phyloP scores from a whole-genome alignment of 2,113 vertebrate species.

The Polypterus senegalus region DNA sequence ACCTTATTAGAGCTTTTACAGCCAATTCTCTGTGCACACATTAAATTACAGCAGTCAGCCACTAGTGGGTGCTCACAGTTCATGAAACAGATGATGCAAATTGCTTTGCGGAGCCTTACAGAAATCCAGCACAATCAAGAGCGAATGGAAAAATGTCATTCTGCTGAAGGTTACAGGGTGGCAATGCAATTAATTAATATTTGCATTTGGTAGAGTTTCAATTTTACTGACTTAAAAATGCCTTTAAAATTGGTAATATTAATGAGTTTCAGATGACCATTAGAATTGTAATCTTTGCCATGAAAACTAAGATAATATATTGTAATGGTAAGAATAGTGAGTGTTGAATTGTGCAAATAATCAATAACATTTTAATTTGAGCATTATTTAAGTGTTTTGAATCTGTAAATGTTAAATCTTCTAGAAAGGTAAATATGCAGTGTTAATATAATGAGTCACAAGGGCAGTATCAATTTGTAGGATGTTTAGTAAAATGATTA shows the following conservation, averaged over 20 bases:
- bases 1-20: too few relatives aligned
- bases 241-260: constrained; percentile 8
- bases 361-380: too few relatives aligned
- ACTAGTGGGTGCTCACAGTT: constrained; percentile 19
- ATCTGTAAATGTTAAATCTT: too few relatives aligned
- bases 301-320: too few relatives aligned
- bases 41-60: background rate
- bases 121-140: constrained; percentile 8
- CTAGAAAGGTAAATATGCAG: too few relatives aligned
- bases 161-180: constrained; percentile 18
- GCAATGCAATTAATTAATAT: constrained; percentile 18
- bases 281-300: constrained; percentile 5
- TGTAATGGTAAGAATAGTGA: too few relatives aligned
- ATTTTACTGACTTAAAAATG: constrained; percentile 13
- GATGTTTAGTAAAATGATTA: too few relatives aligned
- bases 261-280: background rate
- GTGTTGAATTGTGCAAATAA: too few relatives aligned
- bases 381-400: too few relatives aligned
- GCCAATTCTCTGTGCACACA: too few relatives aligned
- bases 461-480: too few relatives aligned
- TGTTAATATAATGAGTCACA: too few relatives aligned
- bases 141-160: constrained; percentile 15
- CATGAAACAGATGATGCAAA: background rate
- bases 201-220: constrained; percentile 15
- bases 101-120: background rate